Percentiles rank a stretch among this genome's conserved stretches.
Conservation (phyloP, 2,113 vertebrate species). For the Noturus placidus region DNA sequence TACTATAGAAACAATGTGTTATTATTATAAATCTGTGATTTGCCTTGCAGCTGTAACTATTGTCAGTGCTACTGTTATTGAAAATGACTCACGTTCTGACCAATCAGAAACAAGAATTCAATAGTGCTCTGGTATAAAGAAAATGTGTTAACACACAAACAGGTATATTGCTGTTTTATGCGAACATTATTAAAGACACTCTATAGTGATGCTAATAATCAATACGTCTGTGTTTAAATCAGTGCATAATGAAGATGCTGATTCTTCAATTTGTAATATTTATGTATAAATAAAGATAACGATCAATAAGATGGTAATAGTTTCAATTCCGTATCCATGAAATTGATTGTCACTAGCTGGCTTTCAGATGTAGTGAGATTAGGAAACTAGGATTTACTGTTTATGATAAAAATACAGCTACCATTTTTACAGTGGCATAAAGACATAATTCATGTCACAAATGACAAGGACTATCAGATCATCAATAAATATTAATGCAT, state of each 20-base stretch:
- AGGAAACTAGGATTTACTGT: neutral
- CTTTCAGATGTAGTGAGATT: neutral
- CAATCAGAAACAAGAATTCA: neutral
- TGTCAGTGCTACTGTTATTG: neutral
- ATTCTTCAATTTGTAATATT: neutral
- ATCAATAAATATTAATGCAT: conserved; percentile 14
- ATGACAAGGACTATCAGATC: neutral
- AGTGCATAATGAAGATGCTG: neutral
- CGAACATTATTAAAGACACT: neutral
- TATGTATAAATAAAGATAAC: neutral
- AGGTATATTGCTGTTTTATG: neutral
- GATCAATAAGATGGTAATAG: neutral
- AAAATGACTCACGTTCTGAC: neutral
- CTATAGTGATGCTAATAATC: neutral
- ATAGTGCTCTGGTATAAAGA: neutral
- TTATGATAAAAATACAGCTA: neutral
- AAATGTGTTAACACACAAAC: neutral
- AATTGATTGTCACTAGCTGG: neutral
- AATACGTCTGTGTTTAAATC: neutral
- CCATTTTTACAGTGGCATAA: neutral
- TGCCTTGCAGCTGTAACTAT: neutral
- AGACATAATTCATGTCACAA: neutral
- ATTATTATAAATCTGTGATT: conserved; percentile 20
- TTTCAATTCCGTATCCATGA: neutral
- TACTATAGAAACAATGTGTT: conserved; percentile 21